Conservation (phyloP, 1,140 invertebrate genomes). For the Papilio xuthus region DNA sequence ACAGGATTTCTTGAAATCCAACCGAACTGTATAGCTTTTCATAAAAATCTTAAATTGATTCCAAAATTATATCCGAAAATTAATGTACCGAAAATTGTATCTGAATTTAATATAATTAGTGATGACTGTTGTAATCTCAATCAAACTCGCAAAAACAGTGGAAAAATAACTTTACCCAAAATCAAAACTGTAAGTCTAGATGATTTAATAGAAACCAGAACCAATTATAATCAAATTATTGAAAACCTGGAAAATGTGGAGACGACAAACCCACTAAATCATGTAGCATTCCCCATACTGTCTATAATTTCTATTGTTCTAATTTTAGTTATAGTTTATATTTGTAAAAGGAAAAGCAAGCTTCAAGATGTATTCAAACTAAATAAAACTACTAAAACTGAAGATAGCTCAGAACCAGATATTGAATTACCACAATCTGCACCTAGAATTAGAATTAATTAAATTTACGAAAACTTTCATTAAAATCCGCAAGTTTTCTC, state of each 20-base stretch:
- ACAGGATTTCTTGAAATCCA: conserved; percentile 37
- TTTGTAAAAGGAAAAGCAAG: too few species aligned
- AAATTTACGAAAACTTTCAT: neutral
- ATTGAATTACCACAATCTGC: neutral
- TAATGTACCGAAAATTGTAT: conserved; percentile 24
- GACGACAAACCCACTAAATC: too few species aligned
- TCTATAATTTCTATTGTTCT: too few species aligned
- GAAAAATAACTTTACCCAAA: too few species aligned
- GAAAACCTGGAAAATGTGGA: too few species aligned
- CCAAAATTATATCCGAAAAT: conserved; percentile 17
- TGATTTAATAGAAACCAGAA: too few species aligned
- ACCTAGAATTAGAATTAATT: neutral
- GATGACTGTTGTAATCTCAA: conserved; percentile 33
- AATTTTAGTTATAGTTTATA: too few species aligned
- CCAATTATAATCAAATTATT: too few species aligned
- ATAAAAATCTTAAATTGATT: conserved; percentile 28
- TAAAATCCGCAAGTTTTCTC: neutral
- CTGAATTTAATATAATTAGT: conserved; percentile 37
- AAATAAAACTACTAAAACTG: too few species aligned
- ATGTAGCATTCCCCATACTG: too few species aligned
- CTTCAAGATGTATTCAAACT: too few species aligned
- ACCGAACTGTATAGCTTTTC: conserved; percentile 28
- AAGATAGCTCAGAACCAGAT: neutral
- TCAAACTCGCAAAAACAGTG: neutral
- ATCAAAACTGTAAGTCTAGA: too few species aligned